Conservation (phyloP, 1,140 invertebrate species). For the Panagrolaimus sp. region DNA sequence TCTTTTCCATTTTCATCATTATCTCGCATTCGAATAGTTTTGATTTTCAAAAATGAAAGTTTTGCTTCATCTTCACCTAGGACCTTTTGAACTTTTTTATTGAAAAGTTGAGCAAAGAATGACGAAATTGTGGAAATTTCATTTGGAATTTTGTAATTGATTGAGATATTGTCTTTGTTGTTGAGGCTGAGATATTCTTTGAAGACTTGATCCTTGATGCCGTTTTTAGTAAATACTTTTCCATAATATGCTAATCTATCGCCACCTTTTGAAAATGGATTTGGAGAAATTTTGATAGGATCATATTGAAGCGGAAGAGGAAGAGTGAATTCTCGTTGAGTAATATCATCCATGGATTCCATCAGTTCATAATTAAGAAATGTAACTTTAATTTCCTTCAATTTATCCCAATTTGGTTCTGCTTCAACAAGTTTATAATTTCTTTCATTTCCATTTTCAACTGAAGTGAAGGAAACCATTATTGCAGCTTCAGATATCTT, state of each 20-base stretch:
- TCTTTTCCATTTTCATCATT: too few species aligned
- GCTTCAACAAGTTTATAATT: too few species aligned
- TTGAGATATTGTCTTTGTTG: neutral
- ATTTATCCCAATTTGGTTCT: too few species aligned
- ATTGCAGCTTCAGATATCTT: slow-evolving; percentile 6
- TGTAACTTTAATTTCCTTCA: too few species aligned
- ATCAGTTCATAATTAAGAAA: too few species aligned
- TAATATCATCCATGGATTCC: too few species aligned
- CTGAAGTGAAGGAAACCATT: neutral
- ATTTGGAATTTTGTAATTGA: slow-evolving; percentile 3
- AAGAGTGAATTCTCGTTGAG: too few species aligned
- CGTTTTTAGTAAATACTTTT: neutral
- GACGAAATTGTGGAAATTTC: slow-evolving; percentile 17
- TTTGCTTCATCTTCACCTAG: too few species aligned
- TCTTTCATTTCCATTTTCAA: too few species aligned
- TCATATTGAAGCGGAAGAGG: neutral
- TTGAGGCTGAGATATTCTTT: slow-evolving; percentile 6
- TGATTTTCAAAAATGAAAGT: neutral
- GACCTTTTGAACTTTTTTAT: neutral
- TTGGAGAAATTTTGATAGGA: slow-evolving; percentile 1
- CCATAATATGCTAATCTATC: slow-evolving; percentile 23
- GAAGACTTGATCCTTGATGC: neutral
- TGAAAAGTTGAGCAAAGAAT: slow-evolving; percentile 1
- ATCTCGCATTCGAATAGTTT: slow-evolving; percentile 1
- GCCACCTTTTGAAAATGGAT: slow-evolving; percentile 18